Percentiles rank a stretch among this genome's conserved stretches.
phyloP scores from a whole-genome alignment of 2,797 vertebrate genomes.

The Melanotaenia boesemani region DNA sequence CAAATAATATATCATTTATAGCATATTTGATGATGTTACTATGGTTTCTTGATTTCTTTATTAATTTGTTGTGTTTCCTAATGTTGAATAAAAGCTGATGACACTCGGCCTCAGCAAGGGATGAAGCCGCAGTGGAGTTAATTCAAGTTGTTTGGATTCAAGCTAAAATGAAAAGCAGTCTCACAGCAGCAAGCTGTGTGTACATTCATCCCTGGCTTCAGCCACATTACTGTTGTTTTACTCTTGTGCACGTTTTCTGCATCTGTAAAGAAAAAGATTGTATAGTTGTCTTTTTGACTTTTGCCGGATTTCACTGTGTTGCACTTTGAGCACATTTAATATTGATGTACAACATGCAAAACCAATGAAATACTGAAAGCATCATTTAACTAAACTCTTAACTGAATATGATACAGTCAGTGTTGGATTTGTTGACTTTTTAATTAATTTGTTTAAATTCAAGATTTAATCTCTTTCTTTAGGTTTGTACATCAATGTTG shows the following conservation, averaged over 20 bases:
- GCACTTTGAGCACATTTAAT: conserved; percentile 45
- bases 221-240: conserved; percentile 32
- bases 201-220: neutral
- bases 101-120: conserved; percentile 11
- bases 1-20: conserved; percentile 37
- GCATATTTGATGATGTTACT: neutral
- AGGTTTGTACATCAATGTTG: conserved; percentile 30
- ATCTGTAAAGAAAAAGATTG: conserved; percentile 61
- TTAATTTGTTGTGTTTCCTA: conserved; percentile 13
- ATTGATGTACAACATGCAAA: conserved; percentile 27
- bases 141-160: conserved; percentile 19
- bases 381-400: conserved; percentile 15
- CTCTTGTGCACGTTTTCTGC: conserved; percentile 62
- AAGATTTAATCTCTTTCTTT: neutral
- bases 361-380: conserved; percentile 1
- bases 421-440: conserved; percentile 10
- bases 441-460: conserved; percentile 1
- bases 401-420: conserved; percentile 11
- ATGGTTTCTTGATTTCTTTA: conserved; percentile 25
- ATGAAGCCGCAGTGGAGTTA: neutral
- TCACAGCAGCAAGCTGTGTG: neutral
- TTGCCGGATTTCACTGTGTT: conserved; percentile 13
- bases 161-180: neutral
- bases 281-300: conserved; percentile 42
- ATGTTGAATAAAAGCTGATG: neutral